Evolutionary conservation across 1,140 invertebrate species (phyloP).

Genomic region (Chelonus insularis): DNA sequence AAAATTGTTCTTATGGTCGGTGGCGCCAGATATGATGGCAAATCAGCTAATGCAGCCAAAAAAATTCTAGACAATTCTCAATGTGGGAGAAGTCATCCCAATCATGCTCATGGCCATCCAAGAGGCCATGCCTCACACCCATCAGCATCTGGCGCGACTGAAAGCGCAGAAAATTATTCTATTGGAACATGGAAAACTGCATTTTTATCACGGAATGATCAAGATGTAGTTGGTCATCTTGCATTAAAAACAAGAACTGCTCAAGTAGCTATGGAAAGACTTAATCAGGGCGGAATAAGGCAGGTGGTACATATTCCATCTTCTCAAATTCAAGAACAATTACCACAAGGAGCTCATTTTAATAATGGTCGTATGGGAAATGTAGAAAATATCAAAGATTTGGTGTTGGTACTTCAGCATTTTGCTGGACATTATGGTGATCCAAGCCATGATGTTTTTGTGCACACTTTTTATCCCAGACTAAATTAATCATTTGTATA

Average conservation of each 20-base stretch:
- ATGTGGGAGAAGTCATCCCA: slow-evolving; percentile 1
- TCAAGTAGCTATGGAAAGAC: slow-evolving; percentile 9
- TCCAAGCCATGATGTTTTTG: slow-evolving; percentile 34
- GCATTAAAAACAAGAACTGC: neutral
- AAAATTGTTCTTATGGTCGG: slow-evolving; percentile 31
- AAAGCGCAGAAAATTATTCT: slow-evolving; percentile 34
- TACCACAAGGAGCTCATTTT: slow-evolving; percentile 28
- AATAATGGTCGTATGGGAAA: neutral
- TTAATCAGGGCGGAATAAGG: slow-evolving; percentile 14
- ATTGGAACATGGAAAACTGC: slow-evolving; percentile 25
- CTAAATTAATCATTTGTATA: no score
- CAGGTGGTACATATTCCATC: neutral
- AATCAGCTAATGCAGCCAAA: slow-evolving; percentile 13
- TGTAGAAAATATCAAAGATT: neutral
- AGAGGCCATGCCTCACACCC: slow-evolving; percentile 35
- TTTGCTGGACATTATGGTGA: neutral
- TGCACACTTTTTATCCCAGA: slow-evolving; percentile 40
- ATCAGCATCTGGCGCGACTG: neutral
- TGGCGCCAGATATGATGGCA: slow-evolving; percentile 36
- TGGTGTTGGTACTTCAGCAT: slow-evolving; percentile 33
- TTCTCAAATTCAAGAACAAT: neutral
- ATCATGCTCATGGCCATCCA: slow-evolving; percentile 31
- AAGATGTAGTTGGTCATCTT: slow-evolving; percentile 30
- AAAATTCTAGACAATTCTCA: slow-evolving; percentile 35
- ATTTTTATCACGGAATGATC: slow-evolving; percentile 32